Conservation (phyloP, 2,888 invertebrate species). For the Tenthredo notha region DNA sequence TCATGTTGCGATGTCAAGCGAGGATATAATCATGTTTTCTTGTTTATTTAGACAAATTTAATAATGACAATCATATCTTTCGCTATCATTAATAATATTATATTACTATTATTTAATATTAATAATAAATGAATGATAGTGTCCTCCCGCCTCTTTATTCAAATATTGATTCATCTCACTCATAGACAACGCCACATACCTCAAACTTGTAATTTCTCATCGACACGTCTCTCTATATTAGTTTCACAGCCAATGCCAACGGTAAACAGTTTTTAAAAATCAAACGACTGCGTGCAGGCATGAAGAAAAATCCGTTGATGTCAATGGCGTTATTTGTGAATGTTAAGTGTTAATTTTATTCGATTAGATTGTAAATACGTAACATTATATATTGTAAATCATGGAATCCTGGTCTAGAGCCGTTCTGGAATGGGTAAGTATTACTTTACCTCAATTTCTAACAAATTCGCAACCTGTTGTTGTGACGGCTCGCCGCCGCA, state of each 20-base stretch:
- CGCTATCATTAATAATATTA: not conserved
- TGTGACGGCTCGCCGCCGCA: constrained; percentile 27
- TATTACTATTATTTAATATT: not conserved
- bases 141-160: not conserved
- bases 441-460: not conserved
- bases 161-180: not conserved
- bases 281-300: constrained; percentile 32
- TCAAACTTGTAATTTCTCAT: not conserved
- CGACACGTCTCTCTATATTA: not conserved
- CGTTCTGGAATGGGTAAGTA: constrained; percentile 46
- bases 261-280: constrained; percentile 37
- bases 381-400: not conserved
- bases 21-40: not conserved
- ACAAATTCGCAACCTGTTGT: constrained; percentile 35
- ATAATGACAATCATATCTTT: not conserved
- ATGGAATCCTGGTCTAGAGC: constrained; percentile 42
- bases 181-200: not conserved
- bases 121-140: not conserved
- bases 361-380: not conserved
- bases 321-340: not conserved
- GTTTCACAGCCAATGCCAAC: not conserved
- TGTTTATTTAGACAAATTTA: not conserved
- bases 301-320: not conserved
- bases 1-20: not conserved
- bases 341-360: constrained; percentile 15